Base-by-base conservation (phyloP, 2,797 vertebrate species). In the Glossophaga mutica region DNA sequence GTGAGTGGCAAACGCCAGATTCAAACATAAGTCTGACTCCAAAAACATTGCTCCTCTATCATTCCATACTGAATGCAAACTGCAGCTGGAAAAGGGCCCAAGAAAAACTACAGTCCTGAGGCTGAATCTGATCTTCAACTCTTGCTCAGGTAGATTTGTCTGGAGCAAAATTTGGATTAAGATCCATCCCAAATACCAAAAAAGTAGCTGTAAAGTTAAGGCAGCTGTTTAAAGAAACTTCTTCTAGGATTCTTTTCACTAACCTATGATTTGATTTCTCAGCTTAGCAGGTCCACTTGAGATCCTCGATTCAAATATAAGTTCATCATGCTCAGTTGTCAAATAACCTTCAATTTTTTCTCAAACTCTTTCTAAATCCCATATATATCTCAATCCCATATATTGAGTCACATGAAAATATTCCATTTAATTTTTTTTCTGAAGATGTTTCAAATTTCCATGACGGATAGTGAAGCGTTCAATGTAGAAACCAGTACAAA, bases 371-470 rank as follows among this genome's bases (percentile, higher is more conserved):
- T 74, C 71, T 90, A 79, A 91, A 94, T 81, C 12, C 14, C n/a
- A 87, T 9, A 18, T 46, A 83, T 70, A 83, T 87, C 32, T 91
- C 48, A 44, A 48, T 84, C 59, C 39, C n/a, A 88, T 19, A 32
- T 37, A 90, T 9, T 44, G 10, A 87, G 10, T 76, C n/a, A 79
- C 59, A 70, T 82, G 32, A 90, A 92, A 90, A 15, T 48, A 91
- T 71, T 86, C 74, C 24, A 89, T 77, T 92, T 87, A 86, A 73
- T 71, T 57, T 71, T 62, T 86, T 50, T 87, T 68, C 7, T 87
- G n/a, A 88, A 94, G 70, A 87, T 55, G 44, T 70, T 83, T 93
- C 21, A 87, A 86, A 91, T 12, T 76, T 95, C 21, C 82, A 79
- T 21, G 32, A 95, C 84, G 78, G 34, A 39, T 76, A 84, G 6